phyloP scores from a whole-genome alignment of 2,113 vertebrate genomes.

The Phaetusa simplex region DNA sequence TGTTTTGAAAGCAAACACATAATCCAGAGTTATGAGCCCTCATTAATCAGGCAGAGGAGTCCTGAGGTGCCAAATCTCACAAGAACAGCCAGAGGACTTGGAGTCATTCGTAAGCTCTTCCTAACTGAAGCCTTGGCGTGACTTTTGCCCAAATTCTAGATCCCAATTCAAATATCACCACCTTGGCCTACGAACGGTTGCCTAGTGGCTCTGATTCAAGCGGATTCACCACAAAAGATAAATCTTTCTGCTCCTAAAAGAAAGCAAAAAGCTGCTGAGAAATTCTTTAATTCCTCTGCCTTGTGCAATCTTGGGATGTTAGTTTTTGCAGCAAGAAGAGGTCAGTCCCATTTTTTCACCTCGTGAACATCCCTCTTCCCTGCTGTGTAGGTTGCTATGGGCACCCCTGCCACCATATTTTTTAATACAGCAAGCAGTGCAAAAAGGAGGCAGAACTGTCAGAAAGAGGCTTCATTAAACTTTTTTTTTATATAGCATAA shows the following conservation, averaged over 20 bases:
- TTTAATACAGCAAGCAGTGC: neutral
- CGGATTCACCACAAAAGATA: slow-evolving; percentile 17
- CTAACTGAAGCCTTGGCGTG: neutral
- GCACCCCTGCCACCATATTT: neutral
- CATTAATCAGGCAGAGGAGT: slow-evolving; percentile 18
- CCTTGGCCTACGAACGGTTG: neutral
- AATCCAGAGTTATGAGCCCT: slow-evolving; percentile 18
- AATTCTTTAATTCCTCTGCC: neutral
- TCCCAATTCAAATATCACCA: neutral
- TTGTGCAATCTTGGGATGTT: neutral
- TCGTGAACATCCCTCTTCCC: neutral
- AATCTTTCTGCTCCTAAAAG: slow-evolving; percentile 19
- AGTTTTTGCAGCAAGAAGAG: neutral
- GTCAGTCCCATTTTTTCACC: neutral
- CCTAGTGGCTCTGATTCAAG: neutral
- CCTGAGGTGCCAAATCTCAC: neutral
- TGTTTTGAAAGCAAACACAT: slow-evolving; percentile 41
- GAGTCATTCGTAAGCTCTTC: neutral
- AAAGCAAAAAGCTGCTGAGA: neutral
- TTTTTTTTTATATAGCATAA: neutral
- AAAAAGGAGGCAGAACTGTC: neutral
- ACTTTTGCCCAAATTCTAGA: slow-evolving; percentile 9
- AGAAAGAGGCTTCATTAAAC: neutral
- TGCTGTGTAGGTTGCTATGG: neutral
- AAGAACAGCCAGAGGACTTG: neutral